Evolutionary conservation across 1,140 invertebrate genomes (phyloP).

Genomic region (Marisa cornuarietis): DNA sequence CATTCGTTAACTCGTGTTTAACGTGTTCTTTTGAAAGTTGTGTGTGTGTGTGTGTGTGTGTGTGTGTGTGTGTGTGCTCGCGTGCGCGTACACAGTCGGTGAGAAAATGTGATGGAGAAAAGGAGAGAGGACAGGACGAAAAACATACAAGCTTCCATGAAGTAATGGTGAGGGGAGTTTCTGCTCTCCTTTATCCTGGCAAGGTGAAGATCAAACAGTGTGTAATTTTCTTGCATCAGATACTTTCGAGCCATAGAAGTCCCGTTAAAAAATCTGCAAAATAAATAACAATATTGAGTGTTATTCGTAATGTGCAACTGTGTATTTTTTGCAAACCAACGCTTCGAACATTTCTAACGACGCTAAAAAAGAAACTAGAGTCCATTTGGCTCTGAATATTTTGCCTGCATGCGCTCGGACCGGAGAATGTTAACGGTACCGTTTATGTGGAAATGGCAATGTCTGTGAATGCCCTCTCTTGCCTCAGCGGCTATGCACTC

Average conservation of each 20-base stretch:
- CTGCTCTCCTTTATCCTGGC: constrained; percentile 47
- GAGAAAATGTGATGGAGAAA: background rate
- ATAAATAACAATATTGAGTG: background rate
- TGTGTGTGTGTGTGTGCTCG: background rate
- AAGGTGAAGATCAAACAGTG: constrained; percentile 52
- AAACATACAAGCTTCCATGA: constrained; percentile 63
- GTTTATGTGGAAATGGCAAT: no score
- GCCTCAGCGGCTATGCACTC: no score
- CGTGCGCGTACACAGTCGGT: no score
- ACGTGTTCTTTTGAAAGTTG: background rate
- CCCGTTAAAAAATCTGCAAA: constrained; percentile 58
- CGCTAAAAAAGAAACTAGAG: no score
- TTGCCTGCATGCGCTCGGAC: no score
- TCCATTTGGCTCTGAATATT: no score
- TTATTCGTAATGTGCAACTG: no score
- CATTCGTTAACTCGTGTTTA: no score
- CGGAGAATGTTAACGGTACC: no score
- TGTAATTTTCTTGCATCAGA: constrained; percentile 51
- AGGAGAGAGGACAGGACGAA: constrained; percentile 5
- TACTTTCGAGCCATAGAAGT: constrained; percentile 48
- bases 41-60: background rate
- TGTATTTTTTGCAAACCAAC: no score
- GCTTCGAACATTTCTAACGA: no score
- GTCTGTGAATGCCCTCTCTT: no score
- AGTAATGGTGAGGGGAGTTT: constrained; percentile 58